Evolutionary conservation across 2,888 invertebrate genomes (phyloP), one percentile per base, ranked within the genome.

Genomic region (Acleris cristana): DNA sequence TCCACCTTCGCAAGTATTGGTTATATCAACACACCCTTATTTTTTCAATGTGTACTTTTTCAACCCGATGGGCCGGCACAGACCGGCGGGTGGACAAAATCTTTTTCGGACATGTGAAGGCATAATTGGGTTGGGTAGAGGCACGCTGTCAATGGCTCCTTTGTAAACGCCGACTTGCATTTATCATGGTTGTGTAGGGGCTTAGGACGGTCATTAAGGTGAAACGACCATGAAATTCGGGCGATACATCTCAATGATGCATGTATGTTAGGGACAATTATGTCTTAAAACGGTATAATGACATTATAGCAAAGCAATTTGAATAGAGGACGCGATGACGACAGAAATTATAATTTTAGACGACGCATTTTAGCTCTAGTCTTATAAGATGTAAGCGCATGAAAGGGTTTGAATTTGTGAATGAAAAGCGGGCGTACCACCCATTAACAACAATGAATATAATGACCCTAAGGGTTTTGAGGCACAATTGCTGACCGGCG

Each of bases 171-270:
- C 89, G 89, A 84, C 76, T 72, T 73, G 74, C 85, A 88, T 90
- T 86, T 83, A 88, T 90, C 90, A 89, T 75, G 80, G 87, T 87
- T 84, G 87, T 82, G 81, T 80, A 80, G 72, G 76, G 74, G 75
- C 76, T 58, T 73, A 72, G 77, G 74, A 48, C 74, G 75, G 73
- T 83, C 76, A 86, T 91, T 89, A 83, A 80, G 69, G 84, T 86
- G 85, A 88, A 91, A 89, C 85, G 83, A 83, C 81, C 89, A 87
- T 88, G 84, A 88, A 90, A 90, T 89, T 84, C 78, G 73, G 77
- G 79, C 82, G 82, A 83, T 86, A 81, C 80, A 77, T 85, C 82
- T 85, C 85, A 85, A 89, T 87, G 72, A 76, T 69, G 61, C 61
- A 56, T 69, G 77, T 76, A 79, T 74, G 86, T 88, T 85, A 84